Evolutionary conservation across 2,888 invertebrate species (phyloP), one percentile per base, ranked within the genome.

Genomic region (Aspidiotus rigidus): DNA sequence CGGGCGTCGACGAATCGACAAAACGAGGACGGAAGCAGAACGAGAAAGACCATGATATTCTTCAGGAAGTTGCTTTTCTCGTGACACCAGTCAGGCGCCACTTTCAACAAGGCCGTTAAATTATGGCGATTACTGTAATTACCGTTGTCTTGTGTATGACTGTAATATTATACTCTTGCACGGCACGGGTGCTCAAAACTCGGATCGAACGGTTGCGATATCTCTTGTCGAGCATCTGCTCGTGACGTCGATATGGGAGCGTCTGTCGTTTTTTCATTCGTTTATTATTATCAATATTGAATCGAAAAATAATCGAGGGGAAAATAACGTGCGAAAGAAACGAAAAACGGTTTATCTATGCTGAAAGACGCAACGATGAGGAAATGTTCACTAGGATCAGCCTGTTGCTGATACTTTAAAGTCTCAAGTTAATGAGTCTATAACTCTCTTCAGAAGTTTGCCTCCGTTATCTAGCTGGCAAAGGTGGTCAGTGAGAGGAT

Each of bases 101-200:
- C 49, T 60, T 60, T 60, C 39, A 60, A 60, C 60, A 60, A 60
- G 60, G 60, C 60, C 60, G 39, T 60, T 60, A 60, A 60, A 60
- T 60, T 28, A 60, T 60, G 39, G 39, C 39, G 39, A 60, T 60
- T 28, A 60, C 57, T 57, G 16, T 57, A 57, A 57, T 57, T 57
- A 57, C 17, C 17, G 16, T 57, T 28, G 28, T 28, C 28, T 28
- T 28, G 28, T 28, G 28, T 28, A 28, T 28, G 28, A 28, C 28
- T 28, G 28, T 28, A 28, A 28, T 28, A 28, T 28, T 28, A 28
- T 28, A 28, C 28, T 28, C 28, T 28, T 28, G 28, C 5, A 28
- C 5, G 28, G 2, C 49, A 49, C 49, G 49, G n/a, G 1, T 49
- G 49, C 6, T 49, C n/a, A 6, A 13, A 49, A 13, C 49, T 49